Percentiles rank a stretch among this genome's conserved stretches.
Evolutionary conservation across 2,797 vertebrate species (phyloP).

Genomic region (Acridotheres tristis): DNA sequence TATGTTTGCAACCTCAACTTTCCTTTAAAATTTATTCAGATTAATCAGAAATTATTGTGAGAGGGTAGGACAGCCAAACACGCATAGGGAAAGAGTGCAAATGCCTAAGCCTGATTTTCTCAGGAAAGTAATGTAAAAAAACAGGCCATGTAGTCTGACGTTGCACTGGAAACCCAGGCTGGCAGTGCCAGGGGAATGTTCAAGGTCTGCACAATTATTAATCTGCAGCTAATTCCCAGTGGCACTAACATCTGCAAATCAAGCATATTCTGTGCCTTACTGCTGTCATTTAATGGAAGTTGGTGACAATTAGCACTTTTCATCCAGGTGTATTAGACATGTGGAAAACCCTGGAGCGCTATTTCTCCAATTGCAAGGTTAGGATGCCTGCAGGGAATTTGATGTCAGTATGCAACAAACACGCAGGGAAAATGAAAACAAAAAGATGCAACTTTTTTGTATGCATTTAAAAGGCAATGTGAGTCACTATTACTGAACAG

Average conservation of each 20-base stretch:
- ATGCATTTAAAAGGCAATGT: not conserved
- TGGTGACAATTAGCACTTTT: slow-evolving; percentile 57
- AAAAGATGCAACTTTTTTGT: not conserved
- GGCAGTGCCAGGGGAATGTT: slow-evolving; percentile 22
- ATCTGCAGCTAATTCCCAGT: slow-evolving; percentile 37
- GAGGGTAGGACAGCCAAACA: not conserved
- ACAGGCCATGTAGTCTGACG: not conserved
- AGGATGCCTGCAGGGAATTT: slow-evolving; percentile 22
- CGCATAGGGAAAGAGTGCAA: not conserved
- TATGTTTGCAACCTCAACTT: not conserved
- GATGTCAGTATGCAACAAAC: slow-evolving; percentile 30
- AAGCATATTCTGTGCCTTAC: slow-evolving; percentile 62
- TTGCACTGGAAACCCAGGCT: slow-evolving; percentile 8
- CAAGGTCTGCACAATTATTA: slow-evolving; percentile 36
- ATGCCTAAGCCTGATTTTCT: not conserved
- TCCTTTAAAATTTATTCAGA: not conserved
- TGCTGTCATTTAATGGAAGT: slow-evolving; percentile 44
- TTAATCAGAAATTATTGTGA: not conserved
- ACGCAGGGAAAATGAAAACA: slow-evolving; percentile 5
- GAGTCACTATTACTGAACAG: not conserved
- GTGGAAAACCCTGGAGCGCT: slow-evolving; percentile 11
- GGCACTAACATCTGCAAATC: slow-evolving; percentile 29
- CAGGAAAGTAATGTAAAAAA: slow-evolving; percentile 5
- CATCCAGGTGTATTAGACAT: slow-evolving; percentile 52
- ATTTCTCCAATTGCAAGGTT: slow-evolving; percentile 18